These are phyloP conservation scores for Daboia siamensis DNA, from an alignment of 2,113 vertebrate species.

Conservation along the genomic window DNA sequence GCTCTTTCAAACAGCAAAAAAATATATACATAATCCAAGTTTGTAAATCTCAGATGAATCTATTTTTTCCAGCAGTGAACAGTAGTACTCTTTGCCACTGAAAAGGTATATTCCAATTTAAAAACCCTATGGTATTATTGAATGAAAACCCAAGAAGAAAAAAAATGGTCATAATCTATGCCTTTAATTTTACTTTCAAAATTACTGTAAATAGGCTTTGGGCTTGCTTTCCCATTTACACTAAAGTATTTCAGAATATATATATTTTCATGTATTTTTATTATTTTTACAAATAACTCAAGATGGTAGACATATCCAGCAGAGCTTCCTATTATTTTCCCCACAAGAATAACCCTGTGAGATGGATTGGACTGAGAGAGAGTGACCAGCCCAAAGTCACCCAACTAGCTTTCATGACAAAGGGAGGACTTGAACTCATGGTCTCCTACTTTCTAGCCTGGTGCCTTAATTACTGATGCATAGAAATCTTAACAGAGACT, in stretches of 20 bases:
- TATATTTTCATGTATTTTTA: background rate
- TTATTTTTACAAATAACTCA: background rate
- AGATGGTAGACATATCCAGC: background rate
- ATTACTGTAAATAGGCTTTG: background rate
- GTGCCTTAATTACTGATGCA: background rate
- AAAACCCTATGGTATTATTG: background rate
- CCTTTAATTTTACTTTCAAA: background rate
- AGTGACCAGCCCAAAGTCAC: background rate
- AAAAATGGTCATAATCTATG: background rate
- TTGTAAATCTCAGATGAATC: background rate
- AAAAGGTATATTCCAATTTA: background rate
- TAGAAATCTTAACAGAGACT: background rate
- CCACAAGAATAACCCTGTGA: background rate
- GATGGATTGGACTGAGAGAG: background rate
- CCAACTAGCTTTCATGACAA: background rate
- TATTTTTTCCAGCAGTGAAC: background rate
- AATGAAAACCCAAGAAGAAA: background rate
- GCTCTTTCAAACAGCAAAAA: background rate
- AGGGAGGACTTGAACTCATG: background rate
- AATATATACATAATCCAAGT: background rate
- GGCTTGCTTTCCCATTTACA: background rate
- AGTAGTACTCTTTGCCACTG: no score
- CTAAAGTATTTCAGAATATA: background rate
- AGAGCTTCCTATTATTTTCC: background rate
- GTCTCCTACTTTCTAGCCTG: background rate